Base-by-base conservation (phyloP, 2,888 invertebrate genomes). In the Aphidius colemani region DNA sequence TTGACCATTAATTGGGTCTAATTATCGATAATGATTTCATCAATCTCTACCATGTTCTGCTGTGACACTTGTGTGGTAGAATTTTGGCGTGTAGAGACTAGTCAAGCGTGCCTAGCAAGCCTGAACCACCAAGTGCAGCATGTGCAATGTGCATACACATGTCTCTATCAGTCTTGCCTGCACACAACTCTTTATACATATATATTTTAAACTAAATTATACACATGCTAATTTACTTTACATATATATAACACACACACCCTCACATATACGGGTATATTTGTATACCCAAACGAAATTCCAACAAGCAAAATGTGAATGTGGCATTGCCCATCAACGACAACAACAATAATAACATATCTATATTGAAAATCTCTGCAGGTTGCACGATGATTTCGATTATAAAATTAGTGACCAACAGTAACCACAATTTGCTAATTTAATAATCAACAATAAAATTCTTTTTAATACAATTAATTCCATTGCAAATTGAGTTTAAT, bases 301-400 rank as follows among this genome's bases (percentile, higher is more conserved):
- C 59, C 61, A 59, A 55, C 59, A 64, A 59, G 64, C 64, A 56
- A 64, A 67, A 60, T 59, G 58, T 43, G 60, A 57, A 48, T 65
- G 64, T 67, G 69, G 69, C 72, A 64, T 69, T 64, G 62, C 64
- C 64, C 68, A 61, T 70, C 64, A 67, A 30, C 5, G 30, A 30
- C 5, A 5, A 30, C 5, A 5, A 30, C 5, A 30, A 30, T 30
- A 30, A 30, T 30, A 30, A 30, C 5, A 30, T 30, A 30, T 30
- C 5, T 30, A 30, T 30, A 30, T 30, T 30, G 30, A 5, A 30
- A 30, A 30, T 30, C 30, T 30, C 30, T 30, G 30, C 30, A 30
- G 5, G 30, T 30, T 30, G 5, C 73, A 46, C 66, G 73, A 74
- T 78, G 74, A 78, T 75, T 77, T 75, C 74, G 72, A 74, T 77